Conservation (phyloP, 2,888 invertebrate species). For the Dolomedes plantarius region DNA sequence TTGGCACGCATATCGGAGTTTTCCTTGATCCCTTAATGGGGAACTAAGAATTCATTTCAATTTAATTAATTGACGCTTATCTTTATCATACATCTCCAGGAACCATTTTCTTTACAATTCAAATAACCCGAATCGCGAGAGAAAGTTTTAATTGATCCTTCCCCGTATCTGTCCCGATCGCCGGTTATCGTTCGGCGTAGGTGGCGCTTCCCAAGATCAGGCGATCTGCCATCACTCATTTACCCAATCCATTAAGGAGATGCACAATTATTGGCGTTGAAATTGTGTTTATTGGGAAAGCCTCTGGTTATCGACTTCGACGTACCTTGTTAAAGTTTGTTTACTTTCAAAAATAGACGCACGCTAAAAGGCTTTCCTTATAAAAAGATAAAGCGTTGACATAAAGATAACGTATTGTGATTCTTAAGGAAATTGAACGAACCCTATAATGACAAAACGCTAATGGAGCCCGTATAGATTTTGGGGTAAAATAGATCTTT, state of each 20-base stretch:
- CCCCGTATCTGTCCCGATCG: not conserved
- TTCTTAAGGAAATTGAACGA: constrained; percentile 3
- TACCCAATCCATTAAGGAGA: constrained; percentile 47
- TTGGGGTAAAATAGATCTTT: not conserved
- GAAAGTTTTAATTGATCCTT: not conserved
- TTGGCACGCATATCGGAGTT: too few relatives aligned
- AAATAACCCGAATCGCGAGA: too few relatives aligned
- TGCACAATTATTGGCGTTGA: constrained; percentile 50
- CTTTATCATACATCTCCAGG: too few relatives aligned
- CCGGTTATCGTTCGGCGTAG: not conserved
- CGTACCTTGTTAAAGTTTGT: constrained; percentile 15
- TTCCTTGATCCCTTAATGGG: too few relatives aligned
- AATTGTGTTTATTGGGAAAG: constrained; percentile 40
- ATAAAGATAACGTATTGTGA: constrained; percentile 10
- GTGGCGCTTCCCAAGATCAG: not conserved
- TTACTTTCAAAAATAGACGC: constrained; percentile 13
- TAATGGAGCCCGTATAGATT: not conserved
- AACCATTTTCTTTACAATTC: too few relatives aligned
- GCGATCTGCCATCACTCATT: constrained; percentile 21
- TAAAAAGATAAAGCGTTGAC: constrained; percentile 16
- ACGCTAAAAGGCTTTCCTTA: constrained; percentile 9
- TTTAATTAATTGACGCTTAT: too few relatives aligned
- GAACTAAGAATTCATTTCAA: too few relatives aligned
- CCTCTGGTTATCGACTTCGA: not conserved
- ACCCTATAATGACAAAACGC: constrained; percentile 3